Percentiles rank a stretch among this genome's conserved stretches.
Evolutionary conservation across 1,140 invertebrate species (phyloP).

Genomic region (Philopotamus ludificatus): DNA sequence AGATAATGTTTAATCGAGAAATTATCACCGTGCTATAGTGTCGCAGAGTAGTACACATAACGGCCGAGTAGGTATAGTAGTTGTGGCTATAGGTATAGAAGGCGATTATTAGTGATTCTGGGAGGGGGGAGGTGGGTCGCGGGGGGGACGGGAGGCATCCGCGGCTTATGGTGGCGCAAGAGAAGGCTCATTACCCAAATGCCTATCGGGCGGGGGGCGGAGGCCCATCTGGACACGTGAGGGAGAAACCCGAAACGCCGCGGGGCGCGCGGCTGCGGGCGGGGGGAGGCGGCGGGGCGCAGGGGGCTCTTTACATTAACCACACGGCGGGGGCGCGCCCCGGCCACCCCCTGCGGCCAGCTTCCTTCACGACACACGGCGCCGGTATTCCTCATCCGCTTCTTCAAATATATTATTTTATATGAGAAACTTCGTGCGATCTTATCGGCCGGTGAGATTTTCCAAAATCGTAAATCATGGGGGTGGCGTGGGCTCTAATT

Average conservation of each 20-base stretch:
- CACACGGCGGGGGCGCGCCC: conserved; percentile 29
- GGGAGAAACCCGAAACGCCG: conserved; percentile 27
- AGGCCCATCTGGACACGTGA: conserved; percentile 37
- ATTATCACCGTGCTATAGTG: too few relatives aligned
- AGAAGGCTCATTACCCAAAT: conserved; percentile 38
- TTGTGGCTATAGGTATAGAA: too few relatives aligned
- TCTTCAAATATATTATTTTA: conserved; percentile 9
- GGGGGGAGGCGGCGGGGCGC: not conserved
- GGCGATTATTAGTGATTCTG: conserved; percentile 51
- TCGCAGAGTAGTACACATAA: too few relatives aligned
- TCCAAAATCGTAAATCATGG: too few relatives aligned
- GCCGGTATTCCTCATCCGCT: conserved; percentile 9
- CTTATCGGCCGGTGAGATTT: too few relatives aligned
- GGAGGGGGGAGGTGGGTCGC: conserved; percentile 26
- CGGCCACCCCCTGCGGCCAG: conserved; percentile 16
- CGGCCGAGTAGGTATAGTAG: conserved; percentile 45
- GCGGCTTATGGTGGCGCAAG: conserved; percentile 30
- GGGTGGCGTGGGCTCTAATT: too few relatives aligned
- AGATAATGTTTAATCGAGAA: too few relatives aligned
- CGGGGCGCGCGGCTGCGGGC: conserved; percentile 21
- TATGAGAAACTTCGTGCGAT: too few relatives aligned
- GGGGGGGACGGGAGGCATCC: conserved; percentile 6
- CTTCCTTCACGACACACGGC: conserved; percentile 27
- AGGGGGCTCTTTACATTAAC: conserved; percentile 30
- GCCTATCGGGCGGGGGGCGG: conserved; percentile 25